Evolutionary conservation across 2,888 invertebrate genomes (phyloP), one percentile per base, ranked within the genome.

Genomic region (Himalopsyche japonica): DNA sequence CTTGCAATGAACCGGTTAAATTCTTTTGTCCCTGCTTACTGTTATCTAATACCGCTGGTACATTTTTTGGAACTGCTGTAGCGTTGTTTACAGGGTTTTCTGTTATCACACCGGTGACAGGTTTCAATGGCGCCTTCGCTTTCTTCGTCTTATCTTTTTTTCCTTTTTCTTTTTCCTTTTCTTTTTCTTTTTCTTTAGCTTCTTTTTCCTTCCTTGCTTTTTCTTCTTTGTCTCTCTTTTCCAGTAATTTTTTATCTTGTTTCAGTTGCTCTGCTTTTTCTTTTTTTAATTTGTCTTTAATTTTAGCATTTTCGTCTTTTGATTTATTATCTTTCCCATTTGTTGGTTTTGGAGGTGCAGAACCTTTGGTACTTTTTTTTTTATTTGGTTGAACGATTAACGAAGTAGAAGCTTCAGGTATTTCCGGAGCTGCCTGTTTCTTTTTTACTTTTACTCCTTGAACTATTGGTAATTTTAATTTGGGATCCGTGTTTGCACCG

Each of bases 101-200:
- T 34, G 80, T 85, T 86, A 86, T 81, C 84, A 86, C 83, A 87
- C 88, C 24, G 64, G 87, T 70, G 77, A 80, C 76, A 83, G 82
- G 85, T 87, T 87, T 81, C 82, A 87, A 83, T 86, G 85, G 81
- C 83, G 84, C 86, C 80, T 87, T 80, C 27, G 32, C 80, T 87
- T 84, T 80, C 82, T 81, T 49, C 83, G 84, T 76, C 83, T 88
- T 85, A 88, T 87, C 76, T 88, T 89, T 32, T 76, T 76, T 81
- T 82, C n/a, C 57, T 37, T 81, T 78, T 43, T 30, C 12, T 70
- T 80, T 79, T 32, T 48, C 20, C 3, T n/a, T n/a, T n/a, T 15
- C 18, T 27, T 80, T 80, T 81, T 79, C 89, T 89, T 78, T 84
- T 88, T 77, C 89, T 89, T 82, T 88, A 89, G 90, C 76, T 90